A percentile compares a stretch with the other conserved stretches of the same genome.
Conservation (phyloP, 2,888 invertebrate genomes). For the Polymixis flavicincta region DNA sequence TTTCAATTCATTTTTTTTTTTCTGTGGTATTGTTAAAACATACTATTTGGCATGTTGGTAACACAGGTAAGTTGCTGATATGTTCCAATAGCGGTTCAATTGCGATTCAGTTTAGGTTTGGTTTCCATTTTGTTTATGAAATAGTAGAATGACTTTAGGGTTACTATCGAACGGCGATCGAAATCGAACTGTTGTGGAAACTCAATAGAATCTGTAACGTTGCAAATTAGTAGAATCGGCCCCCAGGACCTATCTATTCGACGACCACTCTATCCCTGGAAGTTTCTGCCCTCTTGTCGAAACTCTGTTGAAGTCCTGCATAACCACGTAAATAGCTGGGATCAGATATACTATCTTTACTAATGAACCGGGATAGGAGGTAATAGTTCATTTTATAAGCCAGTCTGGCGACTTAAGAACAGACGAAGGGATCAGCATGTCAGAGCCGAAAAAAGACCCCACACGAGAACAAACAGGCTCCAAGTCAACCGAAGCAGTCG, state of each 20-base stretch:
- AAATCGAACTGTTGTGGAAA: too few relatives aligned
- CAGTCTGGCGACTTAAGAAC: neutral
- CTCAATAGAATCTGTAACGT: too few relatives aligned
- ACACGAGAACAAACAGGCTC: neutral
- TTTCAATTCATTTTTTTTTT: too few relatives aligned
- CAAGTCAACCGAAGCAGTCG: neutral
- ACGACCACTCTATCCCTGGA: neutral
- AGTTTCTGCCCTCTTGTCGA: neutral
- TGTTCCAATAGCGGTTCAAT: too few relatives aligned
- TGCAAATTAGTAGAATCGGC: too few relatives aligned
- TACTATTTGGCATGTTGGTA: too few relatives aligned
- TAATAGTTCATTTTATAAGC: neutral
- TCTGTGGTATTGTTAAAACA: too few relatives aligned
- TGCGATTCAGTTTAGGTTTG: too few relatives aligned
- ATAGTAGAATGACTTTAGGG: too few relatives aligned
- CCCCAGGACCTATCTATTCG: neutral
- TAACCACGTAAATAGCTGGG: neutral
- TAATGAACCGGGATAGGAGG: neutral
- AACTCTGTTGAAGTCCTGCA: neutral
- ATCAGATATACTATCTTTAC: neutral
- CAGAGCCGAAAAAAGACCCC: neutral
- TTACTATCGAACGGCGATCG: too few relatives aligned
- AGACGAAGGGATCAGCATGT: slow-evolving; percentile 6
- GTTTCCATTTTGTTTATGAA: too few relatives aligned
- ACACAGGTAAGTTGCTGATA: too few relatives aligned